phyloP scores from a whole-genome alignment of 2,888 invertebrate species.

The Habrosyne pyritoides region DNA sequence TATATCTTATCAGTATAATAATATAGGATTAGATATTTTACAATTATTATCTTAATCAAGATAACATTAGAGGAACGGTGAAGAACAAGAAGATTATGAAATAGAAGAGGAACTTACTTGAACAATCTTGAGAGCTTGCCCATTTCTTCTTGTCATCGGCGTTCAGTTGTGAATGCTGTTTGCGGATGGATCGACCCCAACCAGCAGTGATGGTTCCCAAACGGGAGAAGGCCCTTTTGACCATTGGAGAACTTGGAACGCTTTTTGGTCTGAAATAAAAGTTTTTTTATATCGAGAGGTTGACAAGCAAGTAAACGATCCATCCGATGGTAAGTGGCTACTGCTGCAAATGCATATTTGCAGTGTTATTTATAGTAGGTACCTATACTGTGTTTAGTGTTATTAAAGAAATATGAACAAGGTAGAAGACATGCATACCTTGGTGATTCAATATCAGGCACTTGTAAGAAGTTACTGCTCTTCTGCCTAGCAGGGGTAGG shows the following conservation, averaged over 20 bases:
- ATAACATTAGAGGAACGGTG: background rate
- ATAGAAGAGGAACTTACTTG: constrained; percentile 85
- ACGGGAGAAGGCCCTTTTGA: constrained; percentile 95
- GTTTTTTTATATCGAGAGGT: background rate
- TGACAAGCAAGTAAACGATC: too few species aligned
- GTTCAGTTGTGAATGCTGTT: constrained; percentile 91
- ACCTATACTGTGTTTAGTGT: too few species aligned
- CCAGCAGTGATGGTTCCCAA: constrained; percentile 95
- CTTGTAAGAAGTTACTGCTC: constrained; percentile 95
- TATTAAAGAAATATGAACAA: constrained; percentile 1
- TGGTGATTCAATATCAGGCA: constrained; percentile 94
- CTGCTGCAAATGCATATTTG: too few species aligned
- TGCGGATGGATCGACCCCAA: constrained; percentile 94
- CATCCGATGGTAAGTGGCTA: too few species aligned
- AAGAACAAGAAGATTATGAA: background rate
- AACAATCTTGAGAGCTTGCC: constrained; percentile 96
- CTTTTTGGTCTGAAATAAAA: constrained; percentile 90
- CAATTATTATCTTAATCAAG: background rate
- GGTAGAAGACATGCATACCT: constrained; percentile 50
- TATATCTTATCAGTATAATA: constrained; percentile 11
- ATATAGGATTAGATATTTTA: too few species aligned
- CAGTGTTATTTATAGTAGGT: background rate
- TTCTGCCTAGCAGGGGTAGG: constrained; percentile 94
- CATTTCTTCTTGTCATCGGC: constrained; percentile 96
- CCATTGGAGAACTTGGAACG: constrained; percentile 97